phyloP scores from a whole-genome alignment of 2,113 vertebrate species.

The Notothenia rossii region DNA sequence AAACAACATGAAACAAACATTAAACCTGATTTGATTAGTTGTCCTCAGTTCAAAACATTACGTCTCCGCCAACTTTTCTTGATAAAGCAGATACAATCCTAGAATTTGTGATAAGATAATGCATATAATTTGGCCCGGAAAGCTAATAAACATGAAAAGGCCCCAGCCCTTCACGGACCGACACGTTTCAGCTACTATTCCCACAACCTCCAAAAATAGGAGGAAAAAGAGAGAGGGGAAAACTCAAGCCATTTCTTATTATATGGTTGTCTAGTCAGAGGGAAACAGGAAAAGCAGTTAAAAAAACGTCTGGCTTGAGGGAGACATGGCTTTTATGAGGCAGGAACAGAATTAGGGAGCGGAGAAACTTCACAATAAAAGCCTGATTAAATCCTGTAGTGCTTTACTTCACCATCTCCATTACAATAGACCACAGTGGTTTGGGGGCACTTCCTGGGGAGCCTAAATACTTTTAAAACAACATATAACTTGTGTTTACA shows the following conservation, averaged over 20 bases:
- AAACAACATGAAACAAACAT: constrained; percentile 5
- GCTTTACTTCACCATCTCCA: not conserved
- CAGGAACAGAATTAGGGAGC: constrained; percentile 4
- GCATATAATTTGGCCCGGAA: not conserved
- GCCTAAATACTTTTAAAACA: not conserved
- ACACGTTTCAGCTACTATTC: constrained; percentile 39
- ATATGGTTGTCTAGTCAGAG: constrained; percentile 76
- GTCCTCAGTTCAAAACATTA: constrained; percentile 4
- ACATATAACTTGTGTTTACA: too few relatives aligned
- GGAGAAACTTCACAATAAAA: constrained; percentile 39
- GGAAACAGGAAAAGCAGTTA: constrained; percentile 78
- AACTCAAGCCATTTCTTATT: constrained; percentile 74
- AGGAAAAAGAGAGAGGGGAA: constrained; percentile 29
- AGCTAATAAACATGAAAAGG: not conserved
- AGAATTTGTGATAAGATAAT: constrained; percentile 2
- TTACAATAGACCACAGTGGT: constrained; percentile 2
- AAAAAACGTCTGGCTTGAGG: constrained; percentile 72
- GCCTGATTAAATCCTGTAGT: constrained; percentile 24
- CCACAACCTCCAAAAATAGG: constrained; percentile 70
- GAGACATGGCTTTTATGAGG: constrained; percentile 43
- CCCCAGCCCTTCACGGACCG: not conserved
- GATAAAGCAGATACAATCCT: not conserved
- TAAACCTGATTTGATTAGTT: constrained; percentile 31
- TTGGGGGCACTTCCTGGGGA: not conserved
- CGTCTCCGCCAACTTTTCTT: not conserved